These are phyloP conservation scores for Sparidentex hasta DNA, from an alignment of 2,797 vertebrate genomes.

Conservation along the genomic window DNA sequence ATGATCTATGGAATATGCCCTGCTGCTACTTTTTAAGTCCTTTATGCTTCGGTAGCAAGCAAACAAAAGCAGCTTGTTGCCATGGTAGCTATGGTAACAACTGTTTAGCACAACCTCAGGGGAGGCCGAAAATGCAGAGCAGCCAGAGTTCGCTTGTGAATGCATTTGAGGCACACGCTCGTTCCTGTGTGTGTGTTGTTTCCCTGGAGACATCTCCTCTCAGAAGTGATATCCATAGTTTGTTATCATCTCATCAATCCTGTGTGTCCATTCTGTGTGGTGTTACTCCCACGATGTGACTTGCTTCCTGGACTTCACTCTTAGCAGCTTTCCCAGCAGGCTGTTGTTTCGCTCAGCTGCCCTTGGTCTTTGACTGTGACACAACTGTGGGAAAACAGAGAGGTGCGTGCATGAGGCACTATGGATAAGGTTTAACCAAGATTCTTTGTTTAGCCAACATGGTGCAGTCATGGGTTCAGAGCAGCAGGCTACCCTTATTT, in stretches of 20 bases:
- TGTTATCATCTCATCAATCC: slow-evolving; percentile 48
- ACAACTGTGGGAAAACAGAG: slow-evolving; percentile 27
- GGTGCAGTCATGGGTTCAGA: neutral
- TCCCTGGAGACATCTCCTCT: slow-evolving; percentile 65
- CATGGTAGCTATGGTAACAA: slow-evolving; percentile 72
- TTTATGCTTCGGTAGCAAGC: slow-evolving; percentile 57
- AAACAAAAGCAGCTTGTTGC: slow-evolving; percentile 72
- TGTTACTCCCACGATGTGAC: slow-evolving; percentile 52
- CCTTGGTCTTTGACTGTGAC: slow-evolving; percentile 14
- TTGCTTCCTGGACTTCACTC: slow-evolving; percentile 45
- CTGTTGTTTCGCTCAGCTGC: slow-evolving; percentile 41
- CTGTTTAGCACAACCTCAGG: slow-evolving; percentile 61
- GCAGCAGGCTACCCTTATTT: neutral
- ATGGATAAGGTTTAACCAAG: slow-evolving; percentile 1
- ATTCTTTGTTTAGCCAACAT: neutral
- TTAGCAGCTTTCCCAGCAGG: slow-evolving; percentile 37
- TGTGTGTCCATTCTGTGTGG: slow-evolving; percentile 31
- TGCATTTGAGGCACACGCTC: slow-evolving; percentile 17
- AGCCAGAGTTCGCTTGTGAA: slow-evolving; percentile 49
- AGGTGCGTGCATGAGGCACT: neutral
- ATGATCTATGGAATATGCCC: slow-evolving; percentile 41
- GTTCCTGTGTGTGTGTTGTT: slow-evolving; percentile 59
- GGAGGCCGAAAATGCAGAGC: slow-evolving; percentile 72
- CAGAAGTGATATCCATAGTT: slow-evolving; percentile 60
- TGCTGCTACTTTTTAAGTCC: slow-evolving; percentile 54